A percentile compares a stretch with the other conserved stretches of the same genome.
phyloP scores from a whole-genome alignment of 1,140 invertebrate genomes.

The Bombus balteatus region DNA sequence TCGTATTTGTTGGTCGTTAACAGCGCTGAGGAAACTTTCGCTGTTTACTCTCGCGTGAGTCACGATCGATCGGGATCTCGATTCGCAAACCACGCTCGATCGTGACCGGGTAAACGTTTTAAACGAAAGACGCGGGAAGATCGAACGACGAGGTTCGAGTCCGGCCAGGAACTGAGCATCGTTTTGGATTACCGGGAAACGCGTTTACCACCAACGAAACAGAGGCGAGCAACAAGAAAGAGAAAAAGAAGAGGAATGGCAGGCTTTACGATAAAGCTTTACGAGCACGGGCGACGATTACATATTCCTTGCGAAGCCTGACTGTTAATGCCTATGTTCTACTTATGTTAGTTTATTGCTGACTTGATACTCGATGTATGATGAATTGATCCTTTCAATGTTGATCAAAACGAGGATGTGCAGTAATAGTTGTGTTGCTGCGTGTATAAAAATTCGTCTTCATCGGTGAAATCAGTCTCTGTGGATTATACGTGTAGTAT shows the following conservation, averaged over 20 bases:
- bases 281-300: slow-evolving; percentile 7
- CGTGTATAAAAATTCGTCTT: too few species aligned
- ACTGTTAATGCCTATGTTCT: not conserved
- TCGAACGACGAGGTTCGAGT: not conserved
- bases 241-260: slow-evolving; percentile 9
- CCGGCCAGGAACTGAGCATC: slow-evolving; percentile 31
- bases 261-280: slow-evolving; percentile 8
- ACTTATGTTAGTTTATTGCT: not conserved
- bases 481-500: too few species aligned
- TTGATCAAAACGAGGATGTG: too few species aligned
- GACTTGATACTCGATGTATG: too few species aligned
- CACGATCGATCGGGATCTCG: not conserved
- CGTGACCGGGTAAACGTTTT: not conserved
- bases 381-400: not conserved
- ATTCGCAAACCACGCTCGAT: not conserved
- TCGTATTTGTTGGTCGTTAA: not conserved
- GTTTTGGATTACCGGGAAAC: slow-evolving; percentile 56
- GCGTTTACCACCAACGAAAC: slow-evolving; percentile 46
- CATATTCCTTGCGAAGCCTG: slow-evolving; percentile 7
- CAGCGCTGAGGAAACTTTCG: slow-evolving; percentile 22
- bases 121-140: not conserved
- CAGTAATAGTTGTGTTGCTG: too few species aligned
- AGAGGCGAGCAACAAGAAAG: slow-evolving; percentile 1
- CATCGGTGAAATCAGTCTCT: too few species aligned
- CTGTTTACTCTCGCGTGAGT: slow-evolving; percentile 1